phyloP scores from a whole-genome alignment of 2,797 vertebrate species.

The Vireo griseus region DNA sequence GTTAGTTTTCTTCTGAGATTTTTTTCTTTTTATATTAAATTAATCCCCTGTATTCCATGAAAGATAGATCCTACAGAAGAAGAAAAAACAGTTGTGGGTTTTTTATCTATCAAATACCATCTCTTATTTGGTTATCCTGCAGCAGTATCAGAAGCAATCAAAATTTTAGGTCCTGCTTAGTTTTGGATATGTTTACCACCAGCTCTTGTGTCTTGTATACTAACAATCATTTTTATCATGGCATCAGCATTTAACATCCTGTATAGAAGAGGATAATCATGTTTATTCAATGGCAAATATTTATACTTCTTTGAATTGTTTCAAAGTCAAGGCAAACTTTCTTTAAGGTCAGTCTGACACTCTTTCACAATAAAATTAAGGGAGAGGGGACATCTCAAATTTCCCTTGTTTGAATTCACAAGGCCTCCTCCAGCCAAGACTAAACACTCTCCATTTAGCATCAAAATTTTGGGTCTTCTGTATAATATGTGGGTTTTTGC shows the following conservation, averaged over 20 bases:
- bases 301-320: not conserved
- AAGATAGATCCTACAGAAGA: not conserved
- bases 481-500: fast-evolving
- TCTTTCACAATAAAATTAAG: not conserved
- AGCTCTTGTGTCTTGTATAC: not conserved
- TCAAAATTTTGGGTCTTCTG: not conserved
- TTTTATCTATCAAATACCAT: not conserved
- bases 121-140: not conserved
- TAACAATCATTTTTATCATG: not conserved
- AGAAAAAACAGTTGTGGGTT: fast-evolving
- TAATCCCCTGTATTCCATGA: not conserved
- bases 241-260: not conserved
- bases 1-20: not conserved
- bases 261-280: not conserved
- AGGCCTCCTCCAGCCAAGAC: not conserved
- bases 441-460: not conserved
- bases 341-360: not conserved
- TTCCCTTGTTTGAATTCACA: not conserved
- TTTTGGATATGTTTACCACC: not conserved
- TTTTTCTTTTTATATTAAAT: not conserved
- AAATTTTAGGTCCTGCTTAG: not conserved
- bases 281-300: not conserved
- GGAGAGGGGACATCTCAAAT: not conserved
- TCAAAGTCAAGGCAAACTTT: not conserved
- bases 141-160: not conserved